Base-by-base conservation (phyloP, 2,113 vertebrate genomes). In the Prochilodus magdalenae region DNA sequence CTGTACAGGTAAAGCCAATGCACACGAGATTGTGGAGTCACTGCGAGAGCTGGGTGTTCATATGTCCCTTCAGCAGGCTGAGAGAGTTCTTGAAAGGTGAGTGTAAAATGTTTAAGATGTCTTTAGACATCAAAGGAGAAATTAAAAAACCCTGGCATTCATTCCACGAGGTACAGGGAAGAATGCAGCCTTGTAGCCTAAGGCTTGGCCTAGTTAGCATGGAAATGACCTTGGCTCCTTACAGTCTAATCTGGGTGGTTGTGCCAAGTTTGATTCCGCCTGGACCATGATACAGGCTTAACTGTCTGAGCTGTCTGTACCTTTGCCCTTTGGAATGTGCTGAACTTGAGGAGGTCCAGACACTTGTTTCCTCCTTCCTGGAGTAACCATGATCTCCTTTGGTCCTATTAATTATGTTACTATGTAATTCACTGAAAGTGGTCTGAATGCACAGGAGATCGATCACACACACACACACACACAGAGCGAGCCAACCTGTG, bases 61-160 rank as follows among this genome's bases (percentile, higher is more conserved):
- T 85, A 96, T 99, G 84, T 97, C 98, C 0, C 94, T 94, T 1
- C 94, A 96, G 84, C 96, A 98, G 72, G 97, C 97, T 0, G 96
- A 97, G 75, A 97, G 96, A 15, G 97, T 97, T 82, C 93, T 99
- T 11, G 93, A 96, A 82, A 97, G 97, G 98, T 99, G 80, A 90
- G 91, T 75, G 10, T 74, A 47, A 36, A 36, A 22, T 1, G 40
- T 12, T 5, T 33, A 20, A 20, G 5, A 18, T 7, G 16, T 30
- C 5, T n/a, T n/a, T 15, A 66, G 49, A 1, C 15, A 11, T 10
- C 40, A 51, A 18, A 24, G 40, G 40, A 8, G 29, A n/a, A n/a
- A n/a, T n/a, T n/a, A n/a, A n/a, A n/a, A n/a, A n/a, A n/a, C n/a
- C n/a, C n/a, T n/a, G n/a, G n/a, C n/a, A n/a, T n/a, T n/a, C 22